Evolutionary conservation across 2,888 invertebrate species (phyloP).

Genomic region (Dolichopus griseipennis): DNA sequence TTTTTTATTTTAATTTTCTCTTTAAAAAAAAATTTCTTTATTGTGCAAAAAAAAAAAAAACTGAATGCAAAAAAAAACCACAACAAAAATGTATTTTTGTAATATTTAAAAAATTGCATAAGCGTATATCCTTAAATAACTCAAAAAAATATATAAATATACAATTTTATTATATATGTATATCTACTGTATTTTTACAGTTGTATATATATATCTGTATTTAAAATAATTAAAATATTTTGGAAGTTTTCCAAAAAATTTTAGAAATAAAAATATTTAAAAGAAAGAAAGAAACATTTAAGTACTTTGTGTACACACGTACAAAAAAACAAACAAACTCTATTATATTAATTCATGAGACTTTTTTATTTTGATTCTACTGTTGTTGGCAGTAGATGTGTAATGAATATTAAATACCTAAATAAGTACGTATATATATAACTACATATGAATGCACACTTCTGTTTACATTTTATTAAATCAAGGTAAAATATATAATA

Average conservation of each 20-base stretch:
- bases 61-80: not conserved
- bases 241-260: not conserved
- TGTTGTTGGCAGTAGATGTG: not conserved
- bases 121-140: conserved; percentile 1
- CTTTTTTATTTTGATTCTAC: not conserved
- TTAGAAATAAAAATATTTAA: not conserved
- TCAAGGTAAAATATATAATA: not conserved
- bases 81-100: not conserved
- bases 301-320: not conserved
- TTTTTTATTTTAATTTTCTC: not conserved
- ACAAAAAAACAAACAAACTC: not conserved
- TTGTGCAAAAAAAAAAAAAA: no score
- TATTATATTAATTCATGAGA: not conserved
- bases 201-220: not conserved
- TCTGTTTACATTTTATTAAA: not conserved
- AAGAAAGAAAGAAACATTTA: no score
- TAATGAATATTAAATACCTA: not conserved
- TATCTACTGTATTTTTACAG: not conserved
- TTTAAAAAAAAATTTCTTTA: no score
- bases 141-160: not conserved
- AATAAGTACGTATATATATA: not conserved
- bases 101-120: not conserved
- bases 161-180: not conserved
- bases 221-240: conserved; percentile 6
- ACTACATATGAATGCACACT: not conserved